Evolutionary conservation across 2,888 invertebrate species (phyloP).

Genomic region (Macrostomum cliftonense): DNA sequence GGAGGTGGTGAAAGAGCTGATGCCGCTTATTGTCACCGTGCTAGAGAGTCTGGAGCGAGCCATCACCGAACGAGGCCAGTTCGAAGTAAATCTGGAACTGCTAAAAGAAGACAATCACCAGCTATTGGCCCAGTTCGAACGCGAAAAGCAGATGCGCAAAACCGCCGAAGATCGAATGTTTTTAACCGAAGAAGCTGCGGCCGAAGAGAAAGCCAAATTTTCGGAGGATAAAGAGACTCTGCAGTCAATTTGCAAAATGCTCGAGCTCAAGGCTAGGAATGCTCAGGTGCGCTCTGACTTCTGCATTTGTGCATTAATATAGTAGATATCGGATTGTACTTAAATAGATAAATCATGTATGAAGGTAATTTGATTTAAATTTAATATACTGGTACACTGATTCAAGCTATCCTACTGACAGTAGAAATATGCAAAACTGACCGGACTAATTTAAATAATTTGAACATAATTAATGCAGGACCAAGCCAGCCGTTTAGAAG

Average conservation of each 20-base stretch:
- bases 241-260: constrained; percentile 87
- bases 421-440: too few species aligned
- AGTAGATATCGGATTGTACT: too few species aligned
- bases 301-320: constrained; percentile 48
- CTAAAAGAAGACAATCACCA: constrained; percentile 5
- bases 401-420: too few species aligned
- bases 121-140: not conserved
- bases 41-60: constrained; percentile 86
- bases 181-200: constrained; percentile 81
- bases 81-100: constrained; percentile 78
- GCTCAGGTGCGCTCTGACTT: constrained; percentile 38
- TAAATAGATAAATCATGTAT: too few species aligned
- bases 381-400: too few species aligned
- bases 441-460: too few species aligned
- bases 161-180: constrained; percentile 77
- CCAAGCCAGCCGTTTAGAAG: constrained; percentile 54
- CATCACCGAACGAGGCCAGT: constrained; percentile 88
- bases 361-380: too few species aligned
- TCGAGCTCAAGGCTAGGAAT: constrained; percentile 93
- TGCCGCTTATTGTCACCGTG: constrained; percentile 93
- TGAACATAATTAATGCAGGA: too few species aligned
- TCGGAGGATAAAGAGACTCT: constrained; percentile 75
- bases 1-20: constrained; percentile 84
- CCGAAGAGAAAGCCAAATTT: constrained; percentile 78
- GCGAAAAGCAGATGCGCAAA: constrained; percentile 56